These are phyloP conservation scores for Erannis defoliaria DNA, from an alignment of 2,888 invertebrate species.

Conservation along the genomic window DNA sequence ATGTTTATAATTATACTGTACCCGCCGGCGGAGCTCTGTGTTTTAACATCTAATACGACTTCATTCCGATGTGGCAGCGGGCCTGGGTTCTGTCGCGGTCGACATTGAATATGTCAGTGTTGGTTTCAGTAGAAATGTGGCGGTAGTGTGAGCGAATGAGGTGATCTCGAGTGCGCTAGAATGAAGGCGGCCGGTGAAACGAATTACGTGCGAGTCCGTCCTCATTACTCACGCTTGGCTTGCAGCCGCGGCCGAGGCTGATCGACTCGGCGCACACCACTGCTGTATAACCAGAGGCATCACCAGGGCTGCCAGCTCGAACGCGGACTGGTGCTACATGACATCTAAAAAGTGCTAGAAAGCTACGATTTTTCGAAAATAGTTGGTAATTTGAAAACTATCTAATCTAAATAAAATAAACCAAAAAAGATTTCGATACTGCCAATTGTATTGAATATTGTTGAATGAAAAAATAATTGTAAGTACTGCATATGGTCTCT, in stretches of 20 bases:
- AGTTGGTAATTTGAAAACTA: too few relatives aligned
- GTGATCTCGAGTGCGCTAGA: neutral
- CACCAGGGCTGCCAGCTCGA: too few relatives aligned
- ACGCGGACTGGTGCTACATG: too few relatives aligned
- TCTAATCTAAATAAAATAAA: too few relatives aligned
- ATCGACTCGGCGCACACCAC: neutral
- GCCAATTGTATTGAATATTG: too few relatives aligned
- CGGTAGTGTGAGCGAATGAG: neutral
- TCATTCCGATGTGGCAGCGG: neutral
- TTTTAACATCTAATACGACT: neutral
- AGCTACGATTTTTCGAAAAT: too few relatives aligned
- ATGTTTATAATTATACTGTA: constrained; percentile 9
- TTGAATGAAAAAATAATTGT: too few relatives aligned
- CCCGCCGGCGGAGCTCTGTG: too few relatives aligned
- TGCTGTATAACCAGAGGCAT: neutral
- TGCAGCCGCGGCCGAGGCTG: neutral
- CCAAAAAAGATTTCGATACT: too few relatives aligned
- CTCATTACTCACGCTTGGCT: constrained; percentile 24
- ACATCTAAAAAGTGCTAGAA: too few relatives aligned
- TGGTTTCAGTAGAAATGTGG: too few relatives aligned
- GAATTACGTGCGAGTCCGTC: constrained; percentile 25
- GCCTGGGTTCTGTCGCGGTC: neutral
- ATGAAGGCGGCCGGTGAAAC: neutral
- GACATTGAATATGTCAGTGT: neutral
- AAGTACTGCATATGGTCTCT: too few relatives aligned